Evolutionary conservation across 1,140 invertebrate genomes (phyloP).

Genomic region (Micrasema minimum): DNA sequence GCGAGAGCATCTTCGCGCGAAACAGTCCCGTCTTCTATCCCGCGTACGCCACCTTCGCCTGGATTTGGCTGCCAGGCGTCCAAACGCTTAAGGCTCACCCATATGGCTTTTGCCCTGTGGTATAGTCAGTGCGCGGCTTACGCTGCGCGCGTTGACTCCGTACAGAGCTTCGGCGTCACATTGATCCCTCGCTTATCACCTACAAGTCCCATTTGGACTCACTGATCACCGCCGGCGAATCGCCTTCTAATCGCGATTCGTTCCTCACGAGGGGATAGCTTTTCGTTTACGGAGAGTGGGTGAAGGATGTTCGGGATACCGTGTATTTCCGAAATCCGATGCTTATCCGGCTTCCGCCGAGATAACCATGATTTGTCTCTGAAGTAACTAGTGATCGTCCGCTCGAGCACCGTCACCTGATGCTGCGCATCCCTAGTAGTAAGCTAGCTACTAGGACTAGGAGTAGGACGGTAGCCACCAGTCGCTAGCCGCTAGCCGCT

Average conservation of each 20-base stretch:
- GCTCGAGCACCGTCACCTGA: background rate
- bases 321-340: conserved; percentile 10
- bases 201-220: conserved; percentile 3
- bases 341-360: conserved; percentile 11
- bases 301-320: background rate
- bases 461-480: no score
- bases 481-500: no score
- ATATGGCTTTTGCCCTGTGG: conserved; percentile 57
- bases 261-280: background rate
- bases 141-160: conserved; percentile 50
- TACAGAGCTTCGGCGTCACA: background rate
- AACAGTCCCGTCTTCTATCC: conserved; percentile 68
- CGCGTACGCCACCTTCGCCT: conserved; percentile 66
- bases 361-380: conserved; percentile 4
- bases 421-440: no score
- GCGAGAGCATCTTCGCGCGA: conserved; percentile 67
- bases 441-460: no score
- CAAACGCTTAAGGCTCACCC: conserved; percentile 52
- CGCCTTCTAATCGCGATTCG: conserved; percentile 1
- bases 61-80: conserved; percentile 58
- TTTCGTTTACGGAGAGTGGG: conserved; percentile 1
- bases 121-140: conserved; percentile 49
- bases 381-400: background rate
- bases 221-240: conserved; percentile 22
- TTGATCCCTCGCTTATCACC: conserved; percentile 4